Evolutionary conservation across 2,888 invertebrate species (phyloP), one percentile per base, ranked within the genome.

Genomic region (Smittia sp.): DNA sequence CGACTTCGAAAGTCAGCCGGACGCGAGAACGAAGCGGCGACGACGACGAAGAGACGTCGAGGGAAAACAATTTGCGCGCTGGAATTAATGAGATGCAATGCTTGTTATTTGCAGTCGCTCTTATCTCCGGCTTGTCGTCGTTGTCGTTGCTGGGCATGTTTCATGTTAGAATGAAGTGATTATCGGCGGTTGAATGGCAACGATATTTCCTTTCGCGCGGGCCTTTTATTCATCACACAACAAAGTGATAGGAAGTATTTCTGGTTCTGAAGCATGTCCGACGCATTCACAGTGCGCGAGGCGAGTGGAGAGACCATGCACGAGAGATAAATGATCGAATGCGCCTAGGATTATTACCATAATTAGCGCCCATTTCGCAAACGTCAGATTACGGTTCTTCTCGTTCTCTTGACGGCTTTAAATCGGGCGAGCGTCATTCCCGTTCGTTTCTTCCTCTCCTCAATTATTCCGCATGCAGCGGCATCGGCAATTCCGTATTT

Each of bases 81-180:
- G 25, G 58, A 58, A 13, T 58, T 70, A 70, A 70, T 70, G 62
- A 72, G 58, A 72, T 54, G 69, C 25, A 70, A 25, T 70, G 18
- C 38, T 32, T 38, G 20, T 18, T 22, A 18, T 38, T 38, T 38
- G 27, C 38, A 38, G 32, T 15, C 22, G 32, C 24, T 67, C 41
- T 67, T 22, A 39, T 67, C n/a, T 46, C 18, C 13, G 46, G 1
- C 67, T 24, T 13, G 32, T 22, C 41, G 32, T 46, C 66, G n/a
- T 63, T 15, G 15, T 25, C 24, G n/a, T 63, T 63, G 6, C 27
- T 20, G n/a, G n/a, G 41, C 67, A 41, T 24, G 58, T 72, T 72
- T 58, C 72, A 72, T 72, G 72, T 72, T 62, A 32, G 32, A 72
- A 72, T 72, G 62, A 72, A 72, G 72, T 52, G 52, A 72, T 72